Base-by-base conservation (phyloP, 2,113 vertebrate species). In the Cyprinodon tularosa region DNA sequence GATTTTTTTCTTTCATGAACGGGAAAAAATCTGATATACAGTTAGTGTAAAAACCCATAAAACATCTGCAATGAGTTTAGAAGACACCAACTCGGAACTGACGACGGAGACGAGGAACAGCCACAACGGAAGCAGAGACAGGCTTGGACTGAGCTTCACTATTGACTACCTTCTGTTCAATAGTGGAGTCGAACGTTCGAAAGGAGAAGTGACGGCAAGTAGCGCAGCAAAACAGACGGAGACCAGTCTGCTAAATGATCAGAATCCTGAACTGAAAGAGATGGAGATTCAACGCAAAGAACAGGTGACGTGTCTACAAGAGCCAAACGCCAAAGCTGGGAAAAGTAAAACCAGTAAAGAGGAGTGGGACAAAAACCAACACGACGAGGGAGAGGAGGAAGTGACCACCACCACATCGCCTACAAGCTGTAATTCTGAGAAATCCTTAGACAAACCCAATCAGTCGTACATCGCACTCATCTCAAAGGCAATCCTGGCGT, bases 401-500 rank as follows among this genome's bases (percentile, higher is more conserved):
- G 66, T 82, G 80, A 91, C 88, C 71, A 86, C 84, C 63, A 81
- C 78, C 73, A 84, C 53, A 3, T 80, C 47, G 3, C 68, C 80
- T 8, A 68, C 57, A 40, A 67, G 70, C 68, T 61, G 50, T 37
- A 47, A 42, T 74, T 63, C 68, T 45, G 63, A 4, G 9, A 62
- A 81, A 74, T 88, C 84, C 3, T 47, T 66, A 0, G 93, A 95
- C 71, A 96, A 96, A 68, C 96, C 96, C 0, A 82, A 92, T 0
- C 94, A 95, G 80, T 96, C 95, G 17, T 96, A 96, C 89, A 95
- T 96, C 1, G 94, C 95, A 2, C 93, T 96, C 62, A 96, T 96
- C 86, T 96, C 95, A 73, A 95, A 93, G 68, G 94, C 96, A 22
- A 96, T 96, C 86, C 90, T 96, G 84, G 93, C 94, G 0, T 96